These are phyloP conservation scores for Babylonia areolata DNA, from an alignment of 1,140 invertebrate genomes.

Conservation along the genomic window DNA sequence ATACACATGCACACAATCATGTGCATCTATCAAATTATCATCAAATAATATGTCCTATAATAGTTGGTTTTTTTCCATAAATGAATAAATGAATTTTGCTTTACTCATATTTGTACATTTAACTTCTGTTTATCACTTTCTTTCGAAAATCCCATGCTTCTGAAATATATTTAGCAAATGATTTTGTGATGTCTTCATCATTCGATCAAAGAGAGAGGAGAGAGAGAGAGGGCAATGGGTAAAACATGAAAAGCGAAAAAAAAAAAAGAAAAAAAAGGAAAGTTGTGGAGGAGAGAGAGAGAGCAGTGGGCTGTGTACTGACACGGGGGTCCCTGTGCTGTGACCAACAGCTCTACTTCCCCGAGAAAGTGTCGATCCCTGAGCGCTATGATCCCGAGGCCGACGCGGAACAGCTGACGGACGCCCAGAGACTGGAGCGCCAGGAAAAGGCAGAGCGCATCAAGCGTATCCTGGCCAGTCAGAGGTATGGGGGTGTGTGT, in stretches of 20 bases:
- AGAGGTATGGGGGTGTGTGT: constrained; percentile 57
- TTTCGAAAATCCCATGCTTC: too few species aligned
- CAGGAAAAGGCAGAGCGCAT: constrained; percentile 92
- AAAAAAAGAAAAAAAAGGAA: neutral
- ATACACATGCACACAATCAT: too few species aligned
- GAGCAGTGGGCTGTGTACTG: neutral
- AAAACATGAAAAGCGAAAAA: neutral
- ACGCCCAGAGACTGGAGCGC: constrained; percentile 87
- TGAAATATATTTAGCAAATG: too few species aligned
- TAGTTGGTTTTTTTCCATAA: too few species aligned
- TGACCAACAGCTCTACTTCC: constrained; percentile 83
- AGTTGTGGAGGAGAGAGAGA: too few species aligned
- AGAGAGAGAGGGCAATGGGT: neutral
- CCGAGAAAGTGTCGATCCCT: constrained; percentile 93
- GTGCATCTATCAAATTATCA: too few species aligned
- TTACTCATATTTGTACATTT: too few species aligned
- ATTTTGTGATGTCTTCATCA: too few species aligned
- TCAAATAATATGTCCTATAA: too few species aligned
- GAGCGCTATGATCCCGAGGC: constrained; percentile 86
- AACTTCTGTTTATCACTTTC: too few species aligned
- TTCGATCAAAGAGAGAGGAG: too few species aligned
- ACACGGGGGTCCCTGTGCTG: neutral
- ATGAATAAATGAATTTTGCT: too few species aligned
- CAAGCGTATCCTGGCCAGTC: constrained; percentile 88
- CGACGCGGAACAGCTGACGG: constrained; percentile 84